A percentile compares a stretch with the other conserved stretches of the same genome.
phyloP scores from a whole-genome alignment of 2,113 vertebrate genomes.

The Oreotrochilus melanogaster region DNA sequence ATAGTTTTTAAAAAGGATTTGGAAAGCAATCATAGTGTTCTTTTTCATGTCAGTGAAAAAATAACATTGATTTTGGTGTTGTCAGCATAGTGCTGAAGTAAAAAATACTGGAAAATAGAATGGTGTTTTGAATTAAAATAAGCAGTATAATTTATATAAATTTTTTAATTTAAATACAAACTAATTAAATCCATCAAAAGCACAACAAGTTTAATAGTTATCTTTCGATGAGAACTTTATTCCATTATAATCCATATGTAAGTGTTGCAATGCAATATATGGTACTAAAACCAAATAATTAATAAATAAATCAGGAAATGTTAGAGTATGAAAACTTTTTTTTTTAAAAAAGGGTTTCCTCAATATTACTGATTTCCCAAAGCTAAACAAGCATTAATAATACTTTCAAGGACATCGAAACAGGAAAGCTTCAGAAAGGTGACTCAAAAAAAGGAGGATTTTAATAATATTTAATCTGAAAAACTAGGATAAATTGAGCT shows the following conservation, averaged over 20 bases:
- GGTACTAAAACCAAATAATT: neutral
- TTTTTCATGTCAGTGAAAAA: neutral
- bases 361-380: neutral
- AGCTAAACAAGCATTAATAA: neutral
- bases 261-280: neutral
- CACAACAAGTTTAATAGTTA: neutral
- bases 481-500: slow-evolving; percentile 73
- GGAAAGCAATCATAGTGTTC: neutral
- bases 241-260: neutral
- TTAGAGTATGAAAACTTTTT: neutral
- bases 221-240: neutral
- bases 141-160: neutral
- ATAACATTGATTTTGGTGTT: neutral
- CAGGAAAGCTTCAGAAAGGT: slow-evolving; percentile 38
- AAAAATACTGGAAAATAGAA: neutral
- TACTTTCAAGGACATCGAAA: slow-evolving; percentile 40
- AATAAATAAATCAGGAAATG: neutral
- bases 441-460: slow-evolving; percentile 43
- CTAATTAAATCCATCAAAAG: neutral
- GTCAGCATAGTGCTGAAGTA: neutral
- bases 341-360: neutral
- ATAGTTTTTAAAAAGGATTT: neutral
- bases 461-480: slow-evolving; percentile 65
- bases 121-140: neutral
- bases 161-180: neutral